These are phyloP conservation scores for Hippocampus mohnikei DNA, from an alignment of 2,113 vertebrate species.

Conservation along the genomic window DNA sequence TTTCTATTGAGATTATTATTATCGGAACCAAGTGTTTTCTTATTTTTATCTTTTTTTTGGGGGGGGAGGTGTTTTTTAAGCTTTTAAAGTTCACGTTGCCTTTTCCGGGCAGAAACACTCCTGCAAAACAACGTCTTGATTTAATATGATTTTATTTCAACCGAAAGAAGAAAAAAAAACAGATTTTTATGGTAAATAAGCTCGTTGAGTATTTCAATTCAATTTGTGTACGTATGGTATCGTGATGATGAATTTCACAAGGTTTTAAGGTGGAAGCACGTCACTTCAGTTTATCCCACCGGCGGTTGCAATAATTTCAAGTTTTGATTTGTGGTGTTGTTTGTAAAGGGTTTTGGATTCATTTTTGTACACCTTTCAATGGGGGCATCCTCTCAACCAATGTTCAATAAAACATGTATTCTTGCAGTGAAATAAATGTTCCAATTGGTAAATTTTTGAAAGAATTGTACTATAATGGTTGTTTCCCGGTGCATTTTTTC, in stretches of 20 bases:
- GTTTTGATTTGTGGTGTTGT: constrained; percentile 56
- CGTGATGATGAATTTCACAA: constrained; percentile 7
- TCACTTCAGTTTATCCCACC: constrained; percentile 11
- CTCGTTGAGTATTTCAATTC: constrained; percentile 37
- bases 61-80: neutral
- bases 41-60: constrained; percentile 3
- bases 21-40: constrained; percentile 29
- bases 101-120: constrained; percentile 47
- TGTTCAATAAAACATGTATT: constrained; percentile 64
- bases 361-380: constrained; percentile 50
- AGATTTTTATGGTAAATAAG: constrained; percentile 14
- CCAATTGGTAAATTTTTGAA: constrained; percentile 16
- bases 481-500: neutral
- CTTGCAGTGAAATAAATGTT: constrained; percentile 32
- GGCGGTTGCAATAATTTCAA: constrained; percentile 53
- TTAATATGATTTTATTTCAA: constrained; percentile 11
- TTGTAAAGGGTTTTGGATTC: constrained; percentile 49
- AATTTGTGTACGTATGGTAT: constrained; percentile 22
- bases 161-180: constrained; percentile 6
- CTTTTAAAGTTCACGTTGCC: constrained; percentile 37
- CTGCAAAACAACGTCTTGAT: constrained; percentile 15
- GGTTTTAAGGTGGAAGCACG: constrained; percentile 15
- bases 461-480: neutral
- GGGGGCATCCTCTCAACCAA: constrained; percentile 59
- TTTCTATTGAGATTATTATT: neutral